Percentiles rank a stretch among this genome's conserved stretches.
These are phyloP conservation scores for Anas platyrhynchos DNA, from an alignment of 2,113 vertebrate species.

Conservation along the genomic window DNA sequence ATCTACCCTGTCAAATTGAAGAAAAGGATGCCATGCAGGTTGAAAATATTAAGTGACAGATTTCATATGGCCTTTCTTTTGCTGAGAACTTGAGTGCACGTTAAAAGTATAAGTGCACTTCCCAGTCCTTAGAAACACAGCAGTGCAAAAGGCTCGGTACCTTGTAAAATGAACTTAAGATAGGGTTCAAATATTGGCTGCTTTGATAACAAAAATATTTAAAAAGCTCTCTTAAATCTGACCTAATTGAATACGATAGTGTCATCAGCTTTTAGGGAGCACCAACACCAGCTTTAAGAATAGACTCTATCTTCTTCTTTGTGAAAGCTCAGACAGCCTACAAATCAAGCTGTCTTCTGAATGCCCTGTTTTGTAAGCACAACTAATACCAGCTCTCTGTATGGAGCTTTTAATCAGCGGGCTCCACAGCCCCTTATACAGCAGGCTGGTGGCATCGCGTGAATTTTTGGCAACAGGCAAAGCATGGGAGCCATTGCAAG, in stretches of 20 bases:
- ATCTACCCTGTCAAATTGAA: conserved; percentile 55
- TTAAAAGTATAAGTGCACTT: not conserved
- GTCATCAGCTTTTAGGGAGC: not conserved
- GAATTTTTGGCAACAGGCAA: not conserved
- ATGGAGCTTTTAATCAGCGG: not conserved
- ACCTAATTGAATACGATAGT: not conserved
- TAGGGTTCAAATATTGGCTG: not conserved
- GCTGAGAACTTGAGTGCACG: not conserved
- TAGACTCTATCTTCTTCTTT: not conserved
- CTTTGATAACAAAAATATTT: not conserved
- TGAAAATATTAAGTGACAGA: conserved; percentile 65
- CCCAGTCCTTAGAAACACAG: not conserved
- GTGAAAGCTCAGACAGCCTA: not conserved
- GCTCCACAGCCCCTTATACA: not conserved
- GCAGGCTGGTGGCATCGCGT: rapidly evolving
- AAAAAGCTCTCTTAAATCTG: not conserved
- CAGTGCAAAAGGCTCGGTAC: not conserved
- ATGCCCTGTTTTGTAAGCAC: not conserved
- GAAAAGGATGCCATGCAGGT: conserved; percentile 19
- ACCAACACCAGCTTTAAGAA: not conserved
- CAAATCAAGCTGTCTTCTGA: not conserved
- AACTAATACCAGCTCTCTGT: not conserved
- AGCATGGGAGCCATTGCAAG: not conserved
- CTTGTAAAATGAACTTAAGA: not conserved
- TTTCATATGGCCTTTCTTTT: not conserved